Conservation (phyloP, 2,113 vertebrate species). For the Cardinalis cardinalis region DNA sequence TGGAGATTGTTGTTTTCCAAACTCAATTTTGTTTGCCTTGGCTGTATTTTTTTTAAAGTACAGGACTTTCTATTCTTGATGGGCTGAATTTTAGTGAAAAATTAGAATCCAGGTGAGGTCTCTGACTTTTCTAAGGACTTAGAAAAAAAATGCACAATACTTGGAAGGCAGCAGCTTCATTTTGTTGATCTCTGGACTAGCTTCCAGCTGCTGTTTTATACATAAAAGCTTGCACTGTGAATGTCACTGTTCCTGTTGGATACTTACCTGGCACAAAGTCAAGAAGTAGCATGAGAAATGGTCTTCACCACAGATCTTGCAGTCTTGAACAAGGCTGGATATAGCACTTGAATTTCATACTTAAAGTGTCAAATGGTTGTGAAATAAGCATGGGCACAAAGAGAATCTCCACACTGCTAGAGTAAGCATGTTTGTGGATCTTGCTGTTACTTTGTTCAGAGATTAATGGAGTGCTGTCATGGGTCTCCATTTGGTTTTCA, state of each 20-base stretch:
- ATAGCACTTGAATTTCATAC: neutral
- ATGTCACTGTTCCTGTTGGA: neutral
- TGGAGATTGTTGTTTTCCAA: neutral
- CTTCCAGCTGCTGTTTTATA: neutral
- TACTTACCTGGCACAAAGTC: neutral
- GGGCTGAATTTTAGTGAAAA: neutral
- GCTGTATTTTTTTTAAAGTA: neutral
- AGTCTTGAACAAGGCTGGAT: neutral
- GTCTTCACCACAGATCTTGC: neutral
- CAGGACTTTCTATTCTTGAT: neutral
- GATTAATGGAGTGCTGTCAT: neutral
- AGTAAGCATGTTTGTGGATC: neutral
- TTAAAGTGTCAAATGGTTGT: neutral
- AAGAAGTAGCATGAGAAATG: neutral
- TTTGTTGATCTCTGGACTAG: neutral
- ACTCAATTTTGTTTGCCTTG: neutral
- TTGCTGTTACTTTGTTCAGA: neutral
- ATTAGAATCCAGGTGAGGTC: neutral
- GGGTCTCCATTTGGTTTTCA: neutral
- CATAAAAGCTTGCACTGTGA: neutral
- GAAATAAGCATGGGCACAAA: neutral
- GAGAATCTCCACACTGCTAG: neutral
- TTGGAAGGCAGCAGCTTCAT: neutral
- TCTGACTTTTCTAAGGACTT: neutral
- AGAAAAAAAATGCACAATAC: neutral